Evolutionary conservation across 2,797 vertebrate genomes (phyloP), one percentile per base, ranked within the genome.

Genomic region (Xiphophorus birchmanni): DNA sequence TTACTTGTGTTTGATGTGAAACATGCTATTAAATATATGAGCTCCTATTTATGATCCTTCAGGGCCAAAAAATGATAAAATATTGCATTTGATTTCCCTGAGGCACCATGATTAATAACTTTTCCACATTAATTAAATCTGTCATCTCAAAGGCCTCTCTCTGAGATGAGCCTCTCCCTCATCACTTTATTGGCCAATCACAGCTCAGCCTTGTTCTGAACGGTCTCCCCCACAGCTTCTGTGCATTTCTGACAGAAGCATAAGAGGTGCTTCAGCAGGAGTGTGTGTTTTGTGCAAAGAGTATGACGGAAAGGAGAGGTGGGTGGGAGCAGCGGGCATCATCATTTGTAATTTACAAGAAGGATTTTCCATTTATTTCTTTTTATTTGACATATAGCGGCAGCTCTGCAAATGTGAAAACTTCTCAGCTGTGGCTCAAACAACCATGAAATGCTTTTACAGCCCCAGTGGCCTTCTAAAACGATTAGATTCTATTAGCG

Each of bases 111-210:
- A 94, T 95, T 93, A 91, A 96, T 95, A 93, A 93, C 94, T 95
- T 94, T 91, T 87, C 91, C 92, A 80, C 88, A 94, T 92, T 94
- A 93, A 95, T 96, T 95, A 93, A 92, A 88, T 94, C 90, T 94
- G 87, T 94, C 92, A 94, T 76, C 83, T 78, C 88, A 86, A 90
- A 90, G 91, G 87, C 87, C 88, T 82, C 89, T 77, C 82, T n/a
- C 88, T 47, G 82, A 79, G 73, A 87, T 80, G 35, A 82, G 74
- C 63, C 75, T 69, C 75, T 76, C 77, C 63, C 83, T 75, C 86
- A 21, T 80, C 63, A 80, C 72, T 86, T 54, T 76, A 75, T 82
- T 54, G 73, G 79, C 85, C 88, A 85, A 88, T 90, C 86, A 67
- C 21, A 56, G 75, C 15, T n/a, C 75, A n/a, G 54, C 60, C 0